Evolutionary conservation across 2,888 invertebrate species (phyloP).

Genomic region (Augochlorella aurata): DNA sequence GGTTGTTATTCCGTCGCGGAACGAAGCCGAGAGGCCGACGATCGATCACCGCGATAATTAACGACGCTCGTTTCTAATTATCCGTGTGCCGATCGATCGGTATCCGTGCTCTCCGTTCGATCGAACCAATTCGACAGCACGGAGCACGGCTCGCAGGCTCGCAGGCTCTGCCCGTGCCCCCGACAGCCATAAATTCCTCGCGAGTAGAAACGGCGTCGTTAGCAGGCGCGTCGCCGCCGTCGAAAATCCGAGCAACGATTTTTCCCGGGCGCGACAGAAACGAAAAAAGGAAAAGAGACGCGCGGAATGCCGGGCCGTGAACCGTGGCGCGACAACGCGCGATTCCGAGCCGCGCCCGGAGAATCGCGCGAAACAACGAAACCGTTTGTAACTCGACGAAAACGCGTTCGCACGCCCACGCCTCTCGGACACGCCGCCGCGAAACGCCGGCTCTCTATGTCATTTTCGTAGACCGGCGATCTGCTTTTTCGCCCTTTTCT

Average conservation of each 20-base stretch:
- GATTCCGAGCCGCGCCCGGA: background rate
- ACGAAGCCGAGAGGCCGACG: conserved; percentile 15
- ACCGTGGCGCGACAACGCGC: background rate
- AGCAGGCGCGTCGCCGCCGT: conserved; percentile 28
- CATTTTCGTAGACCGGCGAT: background rate
- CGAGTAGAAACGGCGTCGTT: conserved; percentile 29
- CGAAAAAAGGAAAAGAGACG: background rate
- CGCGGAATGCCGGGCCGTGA: background rate
- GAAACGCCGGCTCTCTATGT: background rate
- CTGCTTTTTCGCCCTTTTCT: background rate
- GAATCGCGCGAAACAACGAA: conserved; percentile 10
- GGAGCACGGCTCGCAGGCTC: background rate
- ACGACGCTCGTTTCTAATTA: conserved; percentile 61
- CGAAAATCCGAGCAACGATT: background rate
- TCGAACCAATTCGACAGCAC: conserved; percentile 23
- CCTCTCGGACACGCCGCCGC: background rate
- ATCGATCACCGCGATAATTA: conserved; percentile 54
- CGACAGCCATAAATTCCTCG: conserved; percentile 33
- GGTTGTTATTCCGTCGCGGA: conserved; percentile 26
- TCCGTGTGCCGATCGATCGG: conserved; percentile 55
- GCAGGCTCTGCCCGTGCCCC: background rate
- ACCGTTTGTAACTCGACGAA: conserved; percentile 9
- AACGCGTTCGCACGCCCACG: too few relatives aligned
- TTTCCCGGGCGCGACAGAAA: background rate
- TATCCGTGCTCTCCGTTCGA: conserved; percentile 58